Percentiles rank a stretch among this genome's conserved stretches.
Conservation (phyloP, 1,140 invertebrate genomes). For the Andrena cerasifolii region DNA sequence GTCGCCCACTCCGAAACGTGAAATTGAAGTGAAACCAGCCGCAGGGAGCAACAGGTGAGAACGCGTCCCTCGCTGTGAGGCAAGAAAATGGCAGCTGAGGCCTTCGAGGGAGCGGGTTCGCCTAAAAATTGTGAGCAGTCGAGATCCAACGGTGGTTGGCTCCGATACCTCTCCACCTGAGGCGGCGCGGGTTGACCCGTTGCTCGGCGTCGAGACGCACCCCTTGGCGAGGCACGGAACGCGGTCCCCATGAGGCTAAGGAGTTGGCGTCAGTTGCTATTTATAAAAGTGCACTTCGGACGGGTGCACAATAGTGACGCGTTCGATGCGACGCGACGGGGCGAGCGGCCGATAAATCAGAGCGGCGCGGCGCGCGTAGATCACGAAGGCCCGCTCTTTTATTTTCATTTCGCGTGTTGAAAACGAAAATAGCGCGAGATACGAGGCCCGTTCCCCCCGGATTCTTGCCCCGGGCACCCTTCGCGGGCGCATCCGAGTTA, state of each 20-base stretch:
- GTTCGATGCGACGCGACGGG: conserved; percentile 60
- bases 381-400: conserved; percentile 51
- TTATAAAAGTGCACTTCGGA: conserved; percentile 64
- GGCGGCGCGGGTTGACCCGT: background rate
- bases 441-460: conserved; percentile 34
- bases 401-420: conserved; percentile 63
- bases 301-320: conserved; percentile 67
- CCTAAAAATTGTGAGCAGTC: background rate
- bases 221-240: background rate
- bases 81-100: too few relatives aligned
- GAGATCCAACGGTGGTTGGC: too few relatives aligned
- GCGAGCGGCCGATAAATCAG: conserved; percentile 68
- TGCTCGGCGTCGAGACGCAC: background rate
- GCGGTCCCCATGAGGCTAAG: background rate
- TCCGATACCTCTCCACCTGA: too few relatives aligned
- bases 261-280: conserved; percentile 53
- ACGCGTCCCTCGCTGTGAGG: too few relatives aligned
- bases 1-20: too few relatives aligned
- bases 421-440: conserved; percentile 68
- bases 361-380: conserved; percentile 48
- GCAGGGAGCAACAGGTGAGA: too few relatives aligned
- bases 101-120: too few relatives aligned
- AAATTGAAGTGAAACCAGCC: too few relatives aligned
- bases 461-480: conserved; percentile 49
- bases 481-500: conserved; percentile 7